Base-by-base conservation (phyloP, 1,140 invertebrate species). In the Leptestheria dahalacensis region DNA sequence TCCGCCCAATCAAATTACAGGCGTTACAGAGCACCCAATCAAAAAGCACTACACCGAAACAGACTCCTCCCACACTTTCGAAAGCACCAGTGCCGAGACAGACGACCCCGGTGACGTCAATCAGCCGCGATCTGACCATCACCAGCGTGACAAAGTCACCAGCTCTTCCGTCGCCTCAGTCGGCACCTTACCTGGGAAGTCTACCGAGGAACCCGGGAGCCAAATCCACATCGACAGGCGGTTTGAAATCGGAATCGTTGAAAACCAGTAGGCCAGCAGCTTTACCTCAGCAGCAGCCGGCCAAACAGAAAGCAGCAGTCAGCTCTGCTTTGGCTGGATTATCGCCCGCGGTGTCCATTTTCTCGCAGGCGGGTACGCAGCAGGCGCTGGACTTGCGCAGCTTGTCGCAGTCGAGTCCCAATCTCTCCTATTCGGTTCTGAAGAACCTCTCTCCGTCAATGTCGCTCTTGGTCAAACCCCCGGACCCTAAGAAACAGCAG, bases 361-460 rank as follows among this genome's bases (percentile, higher is more conserved):
- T 55, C 26, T 15, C 53, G 0, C 53, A 33, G 12, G n/a, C 24
- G 53, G 25, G 25, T 2, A 55, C 12, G 20, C 26, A 18, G 15
- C 26, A 20, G 33, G 21, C 26, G 33, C 25, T 33, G 18, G 53
- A 55, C 33, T 28, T 41, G 6, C 33, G 33, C 15, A 15, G 6
- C 15, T 15, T 41, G 15, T 9, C 33, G 6, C 33, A 41, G 33
- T 6, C 33, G 6, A 41, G 20, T 11, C 53, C 26, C 21, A 55
- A 55, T 6, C 26, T 55, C 12, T 26, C 53, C 9, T 55, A 29
- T 55, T 55, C 53, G 2, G 53, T 55, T 9, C 53, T 55, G 10
- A 26, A 55, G 33, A 55, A 55, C 10, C 26, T 55, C 21, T 33
- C 53, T 3, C 33, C 53, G 23, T 55, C 53, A 15, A 55, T 55